phyloP scores from a whole-genome alignment of 2,888 invertebrate species.

The Muscina levida region DNA sequence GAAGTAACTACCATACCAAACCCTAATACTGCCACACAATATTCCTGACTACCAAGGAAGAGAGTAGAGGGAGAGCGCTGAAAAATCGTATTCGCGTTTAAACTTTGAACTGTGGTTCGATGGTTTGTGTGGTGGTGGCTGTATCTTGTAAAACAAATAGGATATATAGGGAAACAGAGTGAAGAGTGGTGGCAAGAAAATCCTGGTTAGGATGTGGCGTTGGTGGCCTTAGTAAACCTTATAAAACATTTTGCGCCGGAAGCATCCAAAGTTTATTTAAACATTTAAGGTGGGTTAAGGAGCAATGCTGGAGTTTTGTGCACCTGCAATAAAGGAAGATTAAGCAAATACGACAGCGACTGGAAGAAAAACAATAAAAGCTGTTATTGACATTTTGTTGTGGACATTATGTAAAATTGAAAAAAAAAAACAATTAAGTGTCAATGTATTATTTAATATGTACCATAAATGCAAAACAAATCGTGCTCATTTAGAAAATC shows the following conservation, averaged over 20 bases:
- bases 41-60: not conserved
- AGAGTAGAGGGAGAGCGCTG: not conserved
- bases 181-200: conserved; percentile 30
- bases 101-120: conserved; percentile 62
- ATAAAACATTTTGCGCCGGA: conserved; percentile 21
- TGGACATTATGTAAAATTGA: no score
- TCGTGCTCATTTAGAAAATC: no score
- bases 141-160: not conserved
- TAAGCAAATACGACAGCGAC: no score
- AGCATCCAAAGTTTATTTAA: not conserved
- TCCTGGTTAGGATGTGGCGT: conserved; percentile 35
- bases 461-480: no score
- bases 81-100: conserved; percentile 53
- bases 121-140: no score
- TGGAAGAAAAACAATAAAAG: no score
- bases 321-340: no score
- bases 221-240: conserved; percentile 24
- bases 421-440: no score
- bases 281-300: no score
- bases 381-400: no score
- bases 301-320: no score
- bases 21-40: conserved; percentile 21
- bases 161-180: not conserved
- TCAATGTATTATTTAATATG: no score
- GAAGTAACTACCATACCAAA: conserved; percentile 57